Percentiles rank a stretch among this genome's conserved stretches.
These are phyloP conservation scores for Actenoides hombroni DNA, from an alignment of 2,113 vertebrate species.

Conservation along the genomic window DNA sequence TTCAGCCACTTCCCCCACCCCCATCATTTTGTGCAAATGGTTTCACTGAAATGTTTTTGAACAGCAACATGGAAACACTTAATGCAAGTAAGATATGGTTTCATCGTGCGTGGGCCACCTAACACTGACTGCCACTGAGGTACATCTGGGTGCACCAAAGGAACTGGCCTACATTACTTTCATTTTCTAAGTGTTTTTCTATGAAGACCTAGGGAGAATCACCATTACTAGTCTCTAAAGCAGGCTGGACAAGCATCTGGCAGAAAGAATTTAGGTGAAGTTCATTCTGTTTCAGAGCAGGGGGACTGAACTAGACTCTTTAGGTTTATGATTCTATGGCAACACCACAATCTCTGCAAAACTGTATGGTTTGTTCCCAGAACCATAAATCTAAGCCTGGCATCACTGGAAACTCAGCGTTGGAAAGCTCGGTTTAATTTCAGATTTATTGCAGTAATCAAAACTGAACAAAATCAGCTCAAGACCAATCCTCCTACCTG, in stretches of 20 bases:
- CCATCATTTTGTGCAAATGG: not conserved
- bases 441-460: slow-evolving; percentile 61
- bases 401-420: slow-evolving; percentile 33
- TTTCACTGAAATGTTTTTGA: not conserved
- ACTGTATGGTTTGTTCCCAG: slow-evolving; percentile 64
- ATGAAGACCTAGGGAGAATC: not conserved
- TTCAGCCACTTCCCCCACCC: not conserved
- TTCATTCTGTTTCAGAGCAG: not conserved
- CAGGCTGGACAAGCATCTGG: not conserved
- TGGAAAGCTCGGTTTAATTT: slow-evolving; percentile 33
- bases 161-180: not conserved
- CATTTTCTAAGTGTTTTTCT: not conserved
- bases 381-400: slow-evolving; percentile 49
- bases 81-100: not conserved
- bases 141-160: not conserved
- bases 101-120: not conserved
- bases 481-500: slow-evolving; percentile 27
- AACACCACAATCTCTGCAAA: slow-evolving; percentile 52
- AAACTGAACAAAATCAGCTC: slow-evolving; percentile 32
- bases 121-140: not conserved
- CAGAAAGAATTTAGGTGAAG: not conserved
- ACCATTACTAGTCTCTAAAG: not conserved
- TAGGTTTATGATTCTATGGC: slow-evolving; percentile 45
- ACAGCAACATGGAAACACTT: not conserved
- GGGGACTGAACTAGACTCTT: not conserved